Evolutionary conservation across 2,113 vertebrate genomes (phyloP).

Genomic region (Dendropsophus ebraccatus): DNA sequence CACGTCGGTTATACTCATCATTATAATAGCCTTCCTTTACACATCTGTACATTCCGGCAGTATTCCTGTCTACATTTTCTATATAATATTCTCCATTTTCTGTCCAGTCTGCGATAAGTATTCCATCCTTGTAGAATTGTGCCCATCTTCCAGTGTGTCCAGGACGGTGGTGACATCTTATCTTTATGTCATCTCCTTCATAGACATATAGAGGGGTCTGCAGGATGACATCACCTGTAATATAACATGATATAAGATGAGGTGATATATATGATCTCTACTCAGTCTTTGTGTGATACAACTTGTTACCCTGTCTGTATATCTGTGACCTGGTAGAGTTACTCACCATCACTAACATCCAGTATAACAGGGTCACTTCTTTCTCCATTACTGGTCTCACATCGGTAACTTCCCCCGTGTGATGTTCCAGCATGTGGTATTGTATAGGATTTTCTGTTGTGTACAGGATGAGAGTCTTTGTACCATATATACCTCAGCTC

Average conservation of each 20-base stretch:
- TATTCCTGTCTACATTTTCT: background rate
- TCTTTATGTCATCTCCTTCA: background rate
- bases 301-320: background rate
- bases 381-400: background rate
- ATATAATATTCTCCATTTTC: background rate
- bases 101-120: background rate
- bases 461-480: background rate
- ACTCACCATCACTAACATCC: background rate
- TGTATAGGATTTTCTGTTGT: background rate
- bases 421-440: background rate
- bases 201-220: constrained; percentile 15
- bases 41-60: background rate
- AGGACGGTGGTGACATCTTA: background rate
- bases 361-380: background rate
- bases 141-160: background rate
- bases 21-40: background rate
- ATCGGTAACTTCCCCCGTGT: background rate
- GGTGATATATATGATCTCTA: too few relatives aligned
- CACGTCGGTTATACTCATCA: background rate
- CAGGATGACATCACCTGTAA: background rate
- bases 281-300: too few relatives aligned
- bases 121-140: background rate
- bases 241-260: background rate
- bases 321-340: background rate
- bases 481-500: background rate